Evolutionary conservation across 2,888 invertebrate genomes (phyloP), one percentile per base, ranked within the genome.

Genomic region (Drosophila picticornis): DNA sequence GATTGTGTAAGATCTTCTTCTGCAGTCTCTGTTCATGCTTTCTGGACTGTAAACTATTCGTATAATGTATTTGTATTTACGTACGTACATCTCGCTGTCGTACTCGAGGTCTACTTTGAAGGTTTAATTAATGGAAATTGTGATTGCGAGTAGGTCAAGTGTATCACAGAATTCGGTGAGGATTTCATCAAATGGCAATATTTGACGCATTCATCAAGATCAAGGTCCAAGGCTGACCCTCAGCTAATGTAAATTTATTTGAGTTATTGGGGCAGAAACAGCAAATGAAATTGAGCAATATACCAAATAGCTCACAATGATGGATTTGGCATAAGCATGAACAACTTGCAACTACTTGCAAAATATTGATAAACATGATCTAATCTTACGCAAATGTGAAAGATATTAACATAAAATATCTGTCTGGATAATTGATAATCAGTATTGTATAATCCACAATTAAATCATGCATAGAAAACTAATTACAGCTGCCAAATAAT

Each of bases 41-140:
- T 90, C 86, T 90, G 85, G 79, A 88, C 90, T 85, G 90, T 86
- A 83, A 85, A 85, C 73, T 53, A 61, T 25, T 38, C 25, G 46
- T 7, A 53, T 19, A 16, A 55, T n/a, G 40, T 36, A 63, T 40
- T 29, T 58, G 22, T 51, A 48, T 40, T 25, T 25, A 10, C 25
- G 25, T 36, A 16, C 60, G 68, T 58, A 67, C 60, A 57, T 36
- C 27, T 55, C 38, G 61, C 19, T 19, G 6, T 36, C 36, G 19
- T 78, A 43, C 65, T 61, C 53, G 77, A 71, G 51, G 61, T 60
- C 55, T 67, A 51, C 52, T 84, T 72, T 70, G 85, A 87, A 88
- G 88, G 85, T 77, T 88, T 80, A 69, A 73, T 83, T 83, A 80
- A 75, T 88, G 74, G 61, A 80, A 89, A 80, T 77, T 83, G 72